Evolutionary conservation across 2,888 invertebrate genomes (phyloP).

Genomic region (Eristalinus aeneus): DNA sequence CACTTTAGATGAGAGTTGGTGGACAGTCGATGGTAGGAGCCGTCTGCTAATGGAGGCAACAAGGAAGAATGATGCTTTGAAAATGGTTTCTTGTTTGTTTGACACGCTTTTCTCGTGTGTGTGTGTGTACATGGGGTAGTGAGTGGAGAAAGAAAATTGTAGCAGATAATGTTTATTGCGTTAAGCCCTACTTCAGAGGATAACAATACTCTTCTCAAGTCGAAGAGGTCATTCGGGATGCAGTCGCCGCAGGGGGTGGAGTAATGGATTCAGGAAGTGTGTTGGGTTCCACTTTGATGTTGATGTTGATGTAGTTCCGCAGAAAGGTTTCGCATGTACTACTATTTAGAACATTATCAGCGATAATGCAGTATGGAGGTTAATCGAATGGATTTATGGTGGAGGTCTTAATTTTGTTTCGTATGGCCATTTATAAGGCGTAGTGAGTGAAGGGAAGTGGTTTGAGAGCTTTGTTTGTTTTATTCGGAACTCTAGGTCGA

Average conservation of each 20-base stretch:
- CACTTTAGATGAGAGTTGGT: background rate
- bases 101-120: background rate
- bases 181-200: background rate
- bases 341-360: background rate
- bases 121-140: background rate
- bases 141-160: background rate
- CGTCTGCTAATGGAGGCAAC: background rate
- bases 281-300: background rate
- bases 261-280: background rate
- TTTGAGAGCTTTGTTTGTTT: too few relatives aligned
- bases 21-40: background rate
- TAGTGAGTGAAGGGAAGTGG: too few relatives aligned
- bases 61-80: background rate
- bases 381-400: background rate
- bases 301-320: background rate
- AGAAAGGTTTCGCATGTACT: background rate
- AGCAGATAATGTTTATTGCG: slow-evolving; percentile 11
- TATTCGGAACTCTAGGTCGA: too few relatives aligned
- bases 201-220: background rate
- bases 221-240: background rate
- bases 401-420: background rate
- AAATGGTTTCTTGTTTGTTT: slow-evolving; percentile 20
- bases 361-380: background rate
- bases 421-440: too few relatives aligned
- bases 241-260: background rate